A percentile compares a stretch with the other conserved stretches of the same genome.
Conservation (phyloP, 2,113 vertebrate genomes). For the Zonotrichia leucophrys region DNA sequence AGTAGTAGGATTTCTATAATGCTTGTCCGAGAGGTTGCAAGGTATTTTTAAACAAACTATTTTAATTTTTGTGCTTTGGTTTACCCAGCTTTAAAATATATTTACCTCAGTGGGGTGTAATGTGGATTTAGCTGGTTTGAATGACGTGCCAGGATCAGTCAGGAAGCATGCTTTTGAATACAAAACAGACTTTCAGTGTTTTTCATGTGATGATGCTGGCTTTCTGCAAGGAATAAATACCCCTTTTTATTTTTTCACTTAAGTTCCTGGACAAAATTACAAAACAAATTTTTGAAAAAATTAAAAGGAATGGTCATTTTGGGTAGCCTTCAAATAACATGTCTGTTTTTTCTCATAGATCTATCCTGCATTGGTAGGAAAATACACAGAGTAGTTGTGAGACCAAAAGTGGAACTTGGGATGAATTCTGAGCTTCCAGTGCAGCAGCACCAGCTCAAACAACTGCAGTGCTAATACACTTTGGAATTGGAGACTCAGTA, state of each 20-base stretch:
- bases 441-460: background rate
- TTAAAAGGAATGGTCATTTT: background rate
- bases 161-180: conserved; percentile 11
- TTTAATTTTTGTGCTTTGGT: background rate
- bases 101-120: background rate
- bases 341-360: background rate
- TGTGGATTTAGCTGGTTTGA: background rate
- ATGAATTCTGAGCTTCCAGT: conserved; percentile 33
- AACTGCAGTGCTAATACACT: conserved; percentile 7
- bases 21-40: background rate
- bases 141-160: conserved; percentile 18
- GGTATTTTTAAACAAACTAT: background rate
- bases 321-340: background rate
- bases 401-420: background rate
- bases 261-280: background rate
- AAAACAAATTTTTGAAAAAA: background rate
- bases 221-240: background rate
- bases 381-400: background rate
- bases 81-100: conserved; percentile 18
- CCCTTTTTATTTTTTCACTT: background rate
- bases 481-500: conserved; percentile 18
- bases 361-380: background rate
- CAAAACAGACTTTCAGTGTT: background rate
- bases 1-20: background rate
- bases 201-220: background rate